phyloP scores from a whole-genome alignment of 2,888 invertebrate genomes.

The Drosophila neotestacea region DNA sequence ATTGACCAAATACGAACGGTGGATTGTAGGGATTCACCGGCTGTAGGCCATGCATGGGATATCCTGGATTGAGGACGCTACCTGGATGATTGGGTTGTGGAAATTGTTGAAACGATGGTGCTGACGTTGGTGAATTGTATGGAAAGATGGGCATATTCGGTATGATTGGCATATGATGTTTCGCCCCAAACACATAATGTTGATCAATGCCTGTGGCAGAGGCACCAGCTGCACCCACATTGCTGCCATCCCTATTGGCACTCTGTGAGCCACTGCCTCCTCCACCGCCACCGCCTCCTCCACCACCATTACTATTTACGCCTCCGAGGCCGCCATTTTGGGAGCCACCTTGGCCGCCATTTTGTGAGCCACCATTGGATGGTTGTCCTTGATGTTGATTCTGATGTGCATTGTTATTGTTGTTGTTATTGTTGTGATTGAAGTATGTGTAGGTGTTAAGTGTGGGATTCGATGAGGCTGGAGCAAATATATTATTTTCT shows the following conservation, averaged over 20 bases:
- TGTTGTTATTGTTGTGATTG: conserved; percentile 41
- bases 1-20: conserved; percentile 84
- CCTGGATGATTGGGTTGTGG: conserved; percentile 85
- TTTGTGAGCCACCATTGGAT: conserved; percentile 23
- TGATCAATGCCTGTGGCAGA: conserved; percentile 82
- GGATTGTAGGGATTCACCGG: conserved; percentile 84
- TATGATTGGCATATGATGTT: conserved; percentile 83
- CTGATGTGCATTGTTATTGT: conserved; percentile 33
- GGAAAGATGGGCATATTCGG: conserved; percentile 85
- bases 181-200: conserved; percentile 85
- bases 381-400: conserved; percentile 18
- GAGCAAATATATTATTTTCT: conserved; percentile 81
- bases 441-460: conserved; percentile 82
- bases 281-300: conserved; percentile 19
- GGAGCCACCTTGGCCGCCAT: conserved; percentile 34
- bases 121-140: conserved; percentile 83
- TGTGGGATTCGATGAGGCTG: conserved; percentile 83
- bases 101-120: conserved; percentile 85
- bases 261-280: conserved; percentile 3
- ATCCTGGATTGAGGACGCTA: conserved; percentile 83
- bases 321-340: conserved; percentile 29
- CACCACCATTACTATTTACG: conserved; percentile 1
- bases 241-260: conserved; percentile 17
- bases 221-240: conserved; percentile 63
- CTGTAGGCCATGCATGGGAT: conserved; percentile 82